Percentiles rank a stretch among this genome's conserved stretches.
Conservation (phyloP, 2,888 invertebrate genomes). For the Cylloceria caligata region DNA sequence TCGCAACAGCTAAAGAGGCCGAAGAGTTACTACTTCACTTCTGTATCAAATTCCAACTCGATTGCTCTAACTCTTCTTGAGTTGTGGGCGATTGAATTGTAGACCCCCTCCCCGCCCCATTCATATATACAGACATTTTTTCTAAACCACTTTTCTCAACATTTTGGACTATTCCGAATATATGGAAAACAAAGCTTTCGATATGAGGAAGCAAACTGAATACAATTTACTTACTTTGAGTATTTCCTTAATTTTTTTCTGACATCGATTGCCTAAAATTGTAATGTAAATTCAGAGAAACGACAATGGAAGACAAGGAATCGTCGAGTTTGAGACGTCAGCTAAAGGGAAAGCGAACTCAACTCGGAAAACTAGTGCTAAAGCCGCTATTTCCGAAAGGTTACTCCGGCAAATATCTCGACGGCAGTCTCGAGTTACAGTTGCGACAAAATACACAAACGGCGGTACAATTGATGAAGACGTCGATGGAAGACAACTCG, state of each 20-base stretch:
- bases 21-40: no score
- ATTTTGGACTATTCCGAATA: no score
- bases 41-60: no score
- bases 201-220: background rate
- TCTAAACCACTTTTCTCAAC: no score
- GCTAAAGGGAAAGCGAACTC: slow-evolving; percentile 85
- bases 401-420: slow-evolving; percentile 88
- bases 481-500: slow-evolving; percentile 71
- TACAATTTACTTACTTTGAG: background rate
- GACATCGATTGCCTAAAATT: slow-evolving; percentile 22
- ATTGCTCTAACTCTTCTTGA: no score
- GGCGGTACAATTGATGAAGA: slow-evolving; percentile 87
- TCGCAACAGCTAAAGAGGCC: no score
- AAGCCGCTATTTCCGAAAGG: slow-evolving; percentile 89
- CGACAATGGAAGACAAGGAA: slow-evolving; percentile 80
- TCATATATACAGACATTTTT: no score
- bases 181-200: no score
- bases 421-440: slow-evolving; percentile 79
- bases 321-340: slow-evolving; percentile 85
- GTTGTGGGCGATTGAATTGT: no score
- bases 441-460: slow-evolving; percentile 79
- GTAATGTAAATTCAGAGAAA: slow-evolving; percentile 73
- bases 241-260: slow-evolving; percentile 15
- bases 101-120: no score
- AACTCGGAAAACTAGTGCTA: slow-evolving; percentile 86